Base-by-base conservation (phyloP, 2,888 invertebrate species). In the Nomada hirtipes region DNA sequence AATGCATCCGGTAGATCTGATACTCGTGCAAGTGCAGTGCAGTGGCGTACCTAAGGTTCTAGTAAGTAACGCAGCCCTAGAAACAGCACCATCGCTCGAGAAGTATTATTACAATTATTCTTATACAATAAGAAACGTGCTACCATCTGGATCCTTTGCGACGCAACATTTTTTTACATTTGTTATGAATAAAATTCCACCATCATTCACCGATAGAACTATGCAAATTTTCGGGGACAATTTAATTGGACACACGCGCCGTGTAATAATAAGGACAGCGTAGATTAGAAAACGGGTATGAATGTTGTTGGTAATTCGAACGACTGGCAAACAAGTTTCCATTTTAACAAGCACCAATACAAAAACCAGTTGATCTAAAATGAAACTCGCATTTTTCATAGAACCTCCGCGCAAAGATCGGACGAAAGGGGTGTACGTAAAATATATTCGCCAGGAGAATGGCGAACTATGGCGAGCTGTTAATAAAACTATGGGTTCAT, bases 1-100 rank as follows among this genome's bases (percentile, higher is more conserved):
- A 80, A 52, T 80, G 79, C 65, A 79, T 79, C 57, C 52, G 53
- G 42, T 11, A n/a, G 20, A 61, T 63, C 63, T 61, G 67, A 68
- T 79, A 63, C 57, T 68, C 50, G 9, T n/a, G 0, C 1, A 79
- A 79, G 65, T 73, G 23, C n/a, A 61, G 80, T 73, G 61, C 1
- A 73, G 65, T 68, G 23, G 23, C 73, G 80, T 73, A 61, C 1
- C 50, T n/a, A 72, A 36, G 1, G 2, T 13, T 15, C 52, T n/a
- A 1, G 9, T 1, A 36, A 36, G 36, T 36, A 36, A 36, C 36
- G 36, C 36, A 7, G 36, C 1, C 36, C 36, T 36, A 36, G 36
- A 36, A 36, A 4, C 36, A 36, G 36, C 7, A 36, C 36, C 36
- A 7, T 2, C 13, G 18, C 26, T 4, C 13, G n/a, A 0, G 20